phyloP scores from a whole-genome alignment of 2,797 vertebrate genomes.

The Diplodus puntazzo region DNA sequence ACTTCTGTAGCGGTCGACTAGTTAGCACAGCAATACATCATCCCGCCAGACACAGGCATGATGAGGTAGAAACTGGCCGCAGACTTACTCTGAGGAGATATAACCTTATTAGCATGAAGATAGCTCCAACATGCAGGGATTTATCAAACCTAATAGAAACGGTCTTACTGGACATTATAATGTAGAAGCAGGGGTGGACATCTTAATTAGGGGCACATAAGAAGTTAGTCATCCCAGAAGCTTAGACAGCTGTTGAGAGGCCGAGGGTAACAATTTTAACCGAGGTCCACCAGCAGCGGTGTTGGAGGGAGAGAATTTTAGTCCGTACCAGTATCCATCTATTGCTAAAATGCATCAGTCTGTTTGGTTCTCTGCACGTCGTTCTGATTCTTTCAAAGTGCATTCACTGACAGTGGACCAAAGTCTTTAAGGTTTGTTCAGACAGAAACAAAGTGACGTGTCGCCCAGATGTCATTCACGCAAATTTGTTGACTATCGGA shows the following conservation, averaged over 20 bases:
- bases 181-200: not conserved
- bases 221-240: constrained; percentile 9
- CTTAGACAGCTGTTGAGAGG: constrained; percentile 1
- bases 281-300: not conserved
- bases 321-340: not conserved
- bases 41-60: constrained; percentile 38
- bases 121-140: constrained; percentile 25
- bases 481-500: not conserved
- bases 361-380: not conserved
- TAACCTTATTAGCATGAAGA: constrained; percentile 51
- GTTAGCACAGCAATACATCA: constrained; percentile 55
- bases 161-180: constrained; percentile 21
- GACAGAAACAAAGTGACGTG: not conserved
- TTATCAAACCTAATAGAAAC: constrained; percentile 29
- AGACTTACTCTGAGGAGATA: constrained; percentile 32
- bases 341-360: not conserved
- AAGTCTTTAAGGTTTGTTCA: not conserved
- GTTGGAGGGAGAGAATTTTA: not conserved
- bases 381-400: not conserved
- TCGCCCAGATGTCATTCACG: not conserved
- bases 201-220: constrained; percentile 5
- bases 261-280: not conserved
- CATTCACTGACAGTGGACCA: constrained; percentile 4
- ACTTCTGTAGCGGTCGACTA: constrained; percentile 36
- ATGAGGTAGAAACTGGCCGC: constrained; percentile 25